Conservation (phyloP, 2,113 vertebrate genomes). For the Tupaia tana region DNA sequence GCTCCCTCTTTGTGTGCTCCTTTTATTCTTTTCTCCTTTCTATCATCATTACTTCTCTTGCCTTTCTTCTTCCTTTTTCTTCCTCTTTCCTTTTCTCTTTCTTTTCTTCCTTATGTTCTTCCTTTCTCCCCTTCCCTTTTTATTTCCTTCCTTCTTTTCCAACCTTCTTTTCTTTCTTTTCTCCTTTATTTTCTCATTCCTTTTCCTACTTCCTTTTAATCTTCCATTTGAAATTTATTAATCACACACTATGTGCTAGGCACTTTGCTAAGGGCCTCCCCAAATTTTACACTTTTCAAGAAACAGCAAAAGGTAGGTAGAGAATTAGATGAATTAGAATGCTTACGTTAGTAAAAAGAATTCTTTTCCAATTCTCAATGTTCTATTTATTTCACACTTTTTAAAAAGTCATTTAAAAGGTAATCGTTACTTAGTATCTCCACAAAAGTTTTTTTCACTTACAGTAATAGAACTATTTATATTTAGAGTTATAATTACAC, state of each 20-base stretch:
- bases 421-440: neutral
- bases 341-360: neutral
- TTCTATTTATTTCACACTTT: neutral
- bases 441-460: conserved; percentile 30
- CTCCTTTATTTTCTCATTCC: neutral
- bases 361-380: neutral
- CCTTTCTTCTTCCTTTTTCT: neutral
- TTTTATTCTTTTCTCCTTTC: too few species aligned
- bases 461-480: conserved; percentile 12
- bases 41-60: too few species aligned
- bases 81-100: neutral
- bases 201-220: neutral
- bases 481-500: neutral
- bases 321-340: neutral
- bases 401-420: conserved; percentile 18
- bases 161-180: neutral
- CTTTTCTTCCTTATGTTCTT: neutral
- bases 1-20: neutral
- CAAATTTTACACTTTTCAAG: neutral
- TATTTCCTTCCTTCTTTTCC: neutral
- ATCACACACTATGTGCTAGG: neutral
- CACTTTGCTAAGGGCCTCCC: neutral
- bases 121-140: too few species aligned
- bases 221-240: neutral
- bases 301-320: neutral